Conservation (phyloP, 1,140 invertebrate genomes). For the Fopius arisanus region DNA sequence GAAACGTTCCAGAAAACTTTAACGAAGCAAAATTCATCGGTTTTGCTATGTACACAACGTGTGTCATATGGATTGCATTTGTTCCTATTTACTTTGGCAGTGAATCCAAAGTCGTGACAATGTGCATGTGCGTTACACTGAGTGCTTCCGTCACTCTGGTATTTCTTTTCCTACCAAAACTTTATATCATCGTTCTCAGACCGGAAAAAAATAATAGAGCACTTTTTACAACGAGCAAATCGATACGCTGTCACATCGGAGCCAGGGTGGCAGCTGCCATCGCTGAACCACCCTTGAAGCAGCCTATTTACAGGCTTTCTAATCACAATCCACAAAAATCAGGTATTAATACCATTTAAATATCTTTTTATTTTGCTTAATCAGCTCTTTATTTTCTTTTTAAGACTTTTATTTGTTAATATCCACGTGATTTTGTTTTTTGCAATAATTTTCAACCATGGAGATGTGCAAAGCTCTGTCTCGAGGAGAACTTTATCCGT, state of each 20-base stretch:
- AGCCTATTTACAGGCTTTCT: constrained; percentile 42
- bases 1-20: constrained; percentile 89
- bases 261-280: constrained; percentile 33
- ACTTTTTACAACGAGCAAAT: constrained; percentile 80
- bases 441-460: background rate
- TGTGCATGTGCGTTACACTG: constrained; percentile 76
- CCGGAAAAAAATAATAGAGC: constrained; percentile 82
- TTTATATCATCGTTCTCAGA: constrained; percentile 79
- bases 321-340: constrained; percentile 3
- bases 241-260: constrained; percentile 82
- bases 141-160: constrained; percentile 80
- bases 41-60: constrained; percentile 88
- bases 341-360: constrained; percentile 12
- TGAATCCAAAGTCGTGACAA: constrained; percentile 54
- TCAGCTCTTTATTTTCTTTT: background rate
- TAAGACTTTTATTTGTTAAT: background rate
- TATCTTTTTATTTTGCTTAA: background rate
- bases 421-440: background rate
- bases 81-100: constrained; percentile 79
- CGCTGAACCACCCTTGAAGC: constrained; percentile 35
- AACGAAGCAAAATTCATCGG: constrained; percentile 87
- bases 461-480: constrained; percentile 14
- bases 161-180: constrained; percentile 81
- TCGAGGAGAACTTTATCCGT: constrained; percentile 57
- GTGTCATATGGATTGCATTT: constrained; percentile 90